Evolutionary conservation across 2,113 vertebrate species (phyloP).

Genomic region (Halichoerus grypus): DNA sequence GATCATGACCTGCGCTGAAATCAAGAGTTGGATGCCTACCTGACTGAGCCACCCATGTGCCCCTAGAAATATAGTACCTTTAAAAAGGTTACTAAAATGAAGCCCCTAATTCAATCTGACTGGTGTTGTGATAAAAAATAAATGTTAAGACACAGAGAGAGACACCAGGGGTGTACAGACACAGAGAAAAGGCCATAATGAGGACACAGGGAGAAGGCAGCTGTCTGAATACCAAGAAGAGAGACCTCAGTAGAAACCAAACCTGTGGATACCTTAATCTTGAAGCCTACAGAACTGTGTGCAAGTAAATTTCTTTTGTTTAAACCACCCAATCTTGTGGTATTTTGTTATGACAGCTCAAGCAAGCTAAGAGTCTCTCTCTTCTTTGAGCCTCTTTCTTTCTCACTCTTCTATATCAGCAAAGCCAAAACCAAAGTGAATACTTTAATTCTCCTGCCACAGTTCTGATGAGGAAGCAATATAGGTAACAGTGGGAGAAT

Average conservation of each 20-base stretch:
- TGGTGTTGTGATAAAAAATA: background rate
- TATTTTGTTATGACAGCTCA: background rate
- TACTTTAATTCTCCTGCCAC: background rate
- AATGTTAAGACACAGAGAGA: background rate
- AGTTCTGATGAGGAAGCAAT: background rate
- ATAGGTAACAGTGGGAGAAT: background rate
- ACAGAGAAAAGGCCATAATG: background rate
- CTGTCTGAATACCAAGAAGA: background rate
- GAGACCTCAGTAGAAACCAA: background rate
- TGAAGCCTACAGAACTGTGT: background rate
- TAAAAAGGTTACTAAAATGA: background rate
- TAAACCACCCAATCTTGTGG: background rate
- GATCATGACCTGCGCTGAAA: background rate
- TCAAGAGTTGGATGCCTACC: background rate
- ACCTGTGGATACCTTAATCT: background rate
- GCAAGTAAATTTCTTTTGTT: background rate
- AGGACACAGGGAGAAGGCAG: background rate
- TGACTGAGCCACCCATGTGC: background rate
- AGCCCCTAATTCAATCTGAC: background rate
- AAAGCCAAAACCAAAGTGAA: background rate
- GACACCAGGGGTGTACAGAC: accelerated
- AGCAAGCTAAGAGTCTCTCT: background rate
- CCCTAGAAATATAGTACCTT: background rate
- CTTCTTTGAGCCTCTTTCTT: background rate
- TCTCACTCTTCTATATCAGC: background rate